Evolutionary conservation across 1,140 invertebrate genomes (phyloP).

Genomic region (Lamellibrachia luymesi): DNA sequence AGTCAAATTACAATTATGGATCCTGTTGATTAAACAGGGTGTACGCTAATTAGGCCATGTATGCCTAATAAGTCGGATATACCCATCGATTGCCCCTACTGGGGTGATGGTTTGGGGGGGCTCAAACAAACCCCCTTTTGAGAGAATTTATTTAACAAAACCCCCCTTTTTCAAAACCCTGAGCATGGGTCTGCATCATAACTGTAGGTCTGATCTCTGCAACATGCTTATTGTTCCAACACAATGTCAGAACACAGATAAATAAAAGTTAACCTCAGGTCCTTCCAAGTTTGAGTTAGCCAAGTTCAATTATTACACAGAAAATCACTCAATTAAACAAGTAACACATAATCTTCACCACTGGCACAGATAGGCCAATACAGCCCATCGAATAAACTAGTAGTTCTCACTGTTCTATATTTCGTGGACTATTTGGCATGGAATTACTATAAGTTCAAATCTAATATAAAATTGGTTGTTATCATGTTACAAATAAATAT

Average conservation of each 20-base stretch:
- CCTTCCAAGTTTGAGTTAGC: not conserved
- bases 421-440: not conserved
- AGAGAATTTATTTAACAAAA: no score
- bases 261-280: not conserved
- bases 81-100: no score
- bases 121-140: no score
- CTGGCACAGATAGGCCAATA: not conserved
- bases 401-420: not conserved
- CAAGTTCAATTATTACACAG: not conserved
- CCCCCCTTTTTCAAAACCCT: not conserved
- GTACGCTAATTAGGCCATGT: no score
- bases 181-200: not conserved
- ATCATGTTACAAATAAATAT: no score
- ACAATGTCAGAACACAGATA: not conserved
- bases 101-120: no score
- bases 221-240: not conserved
- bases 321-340: not conserved
- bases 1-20: no score
- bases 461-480: no score
- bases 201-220: not conserved
- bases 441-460: not conserved
- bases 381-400: no score
- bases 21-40: no score
- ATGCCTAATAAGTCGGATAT: no score
- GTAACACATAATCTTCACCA: not conserved